phyloP scores from a whole-genome alignment of 2,797 vertebrate genomes.

The Dromococcyx pavoninus region DNA sequence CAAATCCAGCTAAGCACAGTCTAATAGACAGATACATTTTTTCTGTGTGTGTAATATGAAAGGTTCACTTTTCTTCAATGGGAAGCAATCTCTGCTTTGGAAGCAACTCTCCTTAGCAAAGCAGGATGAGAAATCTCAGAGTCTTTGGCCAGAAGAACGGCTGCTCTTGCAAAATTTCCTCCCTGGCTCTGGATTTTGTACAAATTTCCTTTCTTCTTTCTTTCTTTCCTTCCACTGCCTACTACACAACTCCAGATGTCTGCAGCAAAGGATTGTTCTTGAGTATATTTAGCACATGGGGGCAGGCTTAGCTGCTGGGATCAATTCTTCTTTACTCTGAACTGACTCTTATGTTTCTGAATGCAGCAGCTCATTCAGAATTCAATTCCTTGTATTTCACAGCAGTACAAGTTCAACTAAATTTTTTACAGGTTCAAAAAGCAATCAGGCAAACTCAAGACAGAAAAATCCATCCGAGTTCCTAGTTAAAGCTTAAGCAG shows the following conservation, averaged over 20 bases:
- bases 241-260: not conserved
- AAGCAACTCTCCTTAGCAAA: not conserved
- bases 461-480: slow-evolving; percentile 4
- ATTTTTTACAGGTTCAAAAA: slow-evolving; percentile 18
- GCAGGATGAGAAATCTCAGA: not conserved
- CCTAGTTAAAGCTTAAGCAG: not conserved
- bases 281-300: slow-evolving; percentile 25
- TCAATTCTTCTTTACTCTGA: slow-evolving; percentile 6
- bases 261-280: not conserved
- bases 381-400: slow-evolving; percentile 13
- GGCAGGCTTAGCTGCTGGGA: slow-evolving; percentile 47
- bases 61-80: not conserved
- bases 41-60: not conserved
- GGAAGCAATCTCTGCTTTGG: not conserved
- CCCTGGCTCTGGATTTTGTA: slow-evolving; percentile 2
- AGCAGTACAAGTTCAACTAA: not conserved
- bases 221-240: not conserved
- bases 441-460: slow-evolving; percentile 19
- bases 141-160: not conserved
- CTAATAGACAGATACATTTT: not conserved
- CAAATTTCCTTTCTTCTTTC: not conserved
- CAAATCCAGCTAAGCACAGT: not conserved
- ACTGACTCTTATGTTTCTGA: not conserved
- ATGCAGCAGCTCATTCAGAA: slow-evolving; percentile 17
- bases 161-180: not conserved